Conservation (phyloP, 2,888 invertebrate species). For the Polietes domitor region DNA sequence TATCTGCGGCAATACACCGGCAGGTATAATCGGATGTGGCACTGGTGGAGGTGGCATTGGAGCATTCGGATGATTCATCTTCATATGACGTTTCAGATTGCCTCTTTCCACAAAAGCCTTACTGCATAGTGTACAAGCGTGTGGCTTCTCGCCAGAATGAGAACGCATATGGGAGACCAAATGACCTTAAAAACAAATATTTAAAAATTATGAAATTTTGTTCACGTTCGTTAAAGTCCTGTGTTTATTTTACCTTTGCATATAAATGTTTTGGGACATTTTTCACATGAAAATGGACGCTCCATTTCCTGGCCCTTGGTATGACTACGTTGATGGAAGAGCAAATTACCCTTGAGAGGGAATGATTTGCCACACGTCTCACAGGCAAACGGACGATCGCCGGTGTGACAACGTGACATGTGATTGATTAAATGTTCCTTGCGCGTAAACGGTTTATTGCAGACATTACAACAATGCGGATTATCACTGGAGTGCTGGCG, state of each 20-base stretch:
- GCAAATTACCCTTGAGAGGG: slow-evolving; percentile 90
- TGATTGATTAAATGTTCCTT: slow-evolving; percentile 94
- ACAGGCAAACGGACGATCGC: slow-evolving; percentile 91
- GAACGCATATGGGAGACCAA: slow-evolving; percentile 91
- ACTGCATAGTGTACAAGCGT: slow-evolving; percentile 87
- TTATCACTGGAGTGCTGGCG: slow-evolving; percentile 94
- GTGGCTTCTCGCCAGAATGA: slow-evolving; percentile 84
- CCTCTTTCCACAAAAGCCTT: slow-evolving; percentile 91
- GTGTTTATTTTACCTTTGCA: slow-evolving; percentile 85
- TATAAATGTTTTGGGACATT: slow-evolving; percentile 93
- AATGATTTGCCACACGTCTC: slow-evolving; percentile 93
- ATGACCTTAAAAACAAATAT: slow-evolving; percentile 82
- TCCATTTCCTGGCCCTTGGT: slow-evolving; percentile 87
- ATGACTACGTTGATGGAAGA: slow-evolving; percentile 93
- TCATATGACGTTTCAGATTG: slow-evolving; percentile 88
- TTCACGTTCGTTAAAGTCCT: neutral
- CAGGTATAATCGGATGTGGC: slow-evolving; percentile 80
- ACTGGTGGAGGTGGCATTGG: slow-evolving; percentile 80
- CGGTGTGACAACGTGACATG: slow-evolving; percentile 86
- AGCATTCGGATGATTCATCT: slow-evolving; percentile 85
- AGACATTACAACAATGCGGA: slow-evolving; percentile 92
- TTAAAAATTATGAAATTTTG: too few relatives aligned
- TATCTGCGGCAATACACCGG: slow-evolving; percentile 79
- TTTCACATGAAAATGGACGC: slow-evolving; percentile 88
- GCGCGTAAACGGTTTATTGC: slow-evolving; percentile 91